Evolutionary conservation across 2,888 invertebrate species (phyloP), one percentile per base, ranked within the genome.

Genomic region (Drosophila buzzatii): DNA sequence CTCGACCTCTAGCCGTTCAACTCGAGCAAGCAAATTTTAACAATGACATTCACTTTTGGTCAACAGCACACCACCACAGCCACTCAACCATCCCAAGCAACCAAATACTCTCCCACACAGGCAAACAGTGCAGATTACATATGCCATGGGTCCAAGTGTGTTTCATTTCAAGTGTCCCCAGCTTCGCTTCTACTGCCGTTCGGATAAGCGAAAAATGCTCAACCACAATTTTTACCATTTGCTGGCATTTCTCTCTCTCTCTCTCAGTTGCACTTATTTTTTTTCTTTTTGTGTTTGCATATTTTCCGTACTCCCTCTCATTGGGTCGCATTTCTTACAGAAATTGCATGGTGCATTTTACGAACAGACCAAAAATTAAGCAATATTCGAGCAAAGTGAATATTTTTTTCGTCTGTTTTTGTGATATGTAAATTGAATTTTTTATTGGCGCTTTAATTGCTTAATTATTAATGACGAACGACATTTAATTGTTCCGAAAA

Each of bases 11-110:
- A 72, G 61, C 51, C 18, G 41, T 45, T 23, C 23, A 23, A 31
- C 33, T 62, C 55, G 47, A 55, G 59, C 62, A 62, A 72, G 61
- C 70, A 75, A 74, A 49, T 70, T 85, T 79, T 66, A 83, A 73
- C 79, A 78, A 77, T 74, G 76, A 74, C 88, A 81, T 85, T 85
- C 71, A 73, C 64, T 73, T 60, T 73, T 70, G 72, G 51, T 63
- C 65, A 64, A 31, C 45, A 39, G 53, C 60, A 62, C 42, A 60
- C 60, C 51, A 27, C 18, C 23, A 33, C 0, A n/a, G 37, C 2
- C 3, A 23, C 27, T 27, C 37, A 16, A 3, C 14, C 51, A 16
- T 16, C 33, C 23, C 14, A 45, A 7, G 33, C 42, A 23, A 14
- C 45, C 45, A 45, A 45, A 23, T 23, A n/a, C 12, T 51, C 20